Evolutionary conservation across 1,140 invertebrate genomes (phyloP), one percentile per base, ranked within the genome.

Genomic region (Anthonomus grandis): DNA sequence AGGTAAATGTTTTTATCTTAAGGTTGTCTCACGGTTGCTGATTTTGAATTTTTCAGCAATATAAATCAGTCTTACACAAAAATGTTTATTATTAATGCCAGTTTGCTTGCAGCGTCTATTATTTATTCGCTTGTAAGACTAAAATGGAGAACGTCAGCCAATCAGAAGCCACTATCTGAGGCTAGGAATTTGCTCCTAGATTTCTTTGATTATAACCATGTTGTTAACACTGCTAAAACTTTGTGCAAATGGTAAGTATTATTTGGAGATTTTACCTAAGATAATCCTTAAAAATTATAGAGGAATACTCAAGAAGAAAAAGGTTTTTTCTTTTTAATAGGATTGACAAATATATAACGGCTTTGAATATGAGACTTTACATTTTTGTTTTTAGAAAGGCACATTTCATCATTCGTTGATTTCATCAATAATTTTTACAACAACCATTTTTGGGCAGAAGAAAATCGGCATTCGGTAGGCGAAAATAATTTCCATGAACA

Each of bases 11-110:
- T 18, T 60, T 81, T 79, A 82, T 2, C 80, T 77, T 2, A 17
- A 10, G n/a, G 38, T 0, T 81, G 81, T 53, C 67, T 85, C 1
- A n/a, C n/a, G n/a, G n/a, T n/a, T n/a, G n/a, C n/a, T n/a, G n/a
- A n/a, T n/a, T n/a, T n/a, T n/a, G n/a, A n/a, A n/a, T 86, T 80
- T 55, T 76, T 70, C 17, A 69, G 78, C 4, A 77, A 81, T 5
- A 71, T 78, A 0, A 73, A 84, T 51, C 67, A 74, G 37, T 87
- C 86, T 0, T 88, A 84, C 63, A 78, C 83, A 0, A 73, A 78
- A 3, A 86, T 90, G 84, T 90, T 90, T 65, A 59, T 67, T 0
- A 81, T 90, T 15, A 89, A 89, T 66, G 76, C 81, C 0, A 70
- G 68, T 1, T 64, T 89, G 0, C 71, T 89, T 47, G 45, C 78